Evolutionary conservation across 2,113 vertebrate species (phyloP).

Genomic region (Thamnophis sirtalis): DNA sequence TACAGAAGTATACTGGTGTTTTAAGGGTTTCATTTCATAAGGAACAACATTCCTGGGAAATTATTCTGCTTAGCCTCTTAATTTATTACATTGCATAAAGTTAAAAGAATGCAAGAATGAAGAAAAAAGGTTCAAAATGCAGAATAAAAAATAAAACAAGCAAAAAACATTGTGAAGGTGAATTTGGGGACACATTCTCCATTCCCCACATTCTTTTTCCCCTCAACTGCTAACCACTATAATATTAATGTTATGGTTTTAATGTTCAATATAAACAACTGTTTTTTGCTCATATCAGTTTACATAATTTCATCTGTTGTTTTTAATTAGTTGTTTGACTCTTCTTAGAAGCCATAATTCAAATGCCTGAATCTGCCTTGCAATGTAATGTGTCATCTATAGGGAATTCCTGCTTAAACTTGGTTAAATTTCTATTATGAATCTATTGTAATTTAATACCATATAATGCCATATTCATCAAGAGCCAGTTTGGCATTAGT

Average conservation of each 20-base stretch:
- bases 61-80: not conserved
- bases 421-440: not conserved
- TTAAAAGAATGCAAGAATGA: not conserved
- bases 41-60: not conserved
- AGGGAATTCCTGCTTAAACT: not conserved
- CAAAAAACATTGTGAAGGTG: not conserved
- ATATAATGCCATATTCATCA: not conserved
- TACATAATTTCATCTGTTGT: not conserved
- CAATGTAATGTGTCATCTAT: not conserved
- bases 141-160: not conserved
- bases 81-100: not conserved
- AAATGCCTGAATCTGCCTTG: not conserved
- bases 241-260: not conserved
- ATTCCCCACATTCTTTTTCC: not conserved
- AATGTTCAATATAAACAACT: not conserved
- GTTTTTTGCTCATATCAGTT: not conserved
- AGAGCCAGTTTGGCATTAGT: not conserved
- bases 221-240: not conserved
- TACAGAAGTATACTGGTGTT: not conserved
- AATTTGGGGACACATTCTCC: not conserved
- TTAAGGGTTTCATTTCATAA: not conserved
- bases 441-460: not conserved
- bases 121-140: not conserved
- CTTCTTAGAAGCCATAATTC: not conserved
- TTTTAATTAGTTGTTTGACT: not conserved